These are phyloP conservation scores for Drosophila testacea DNA, from an alignment of 2,888 invertebrate species.

Conservation along the genomic window DNA sequence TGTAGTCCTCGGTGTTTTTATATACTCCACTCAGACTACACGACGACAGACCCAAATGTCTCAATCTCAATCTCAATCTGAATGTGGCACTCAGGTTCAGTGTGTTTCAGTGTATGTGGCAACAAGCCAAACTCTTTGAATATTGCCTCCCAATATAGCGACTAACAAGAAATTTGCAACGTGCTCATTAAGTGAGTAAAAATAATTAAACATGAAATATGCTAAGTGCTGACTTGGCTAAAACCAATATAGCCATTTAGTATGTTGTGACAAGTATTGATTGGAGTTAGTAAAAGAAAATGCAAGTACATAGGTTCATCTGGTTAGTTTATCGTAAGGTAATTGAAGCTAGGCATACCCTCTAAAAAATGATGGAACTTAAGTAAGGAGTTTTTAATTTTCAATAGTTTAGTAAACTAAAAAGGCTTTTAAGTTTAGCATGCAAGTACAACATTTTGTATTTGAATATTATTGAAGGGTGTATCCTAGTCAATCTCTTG, in stretches of 20 bases:
- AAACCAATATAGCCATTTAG: constrained; percentile 11
- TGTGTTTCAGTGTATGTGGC: constrained; percentile 40
- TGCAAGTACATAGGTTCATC: constrained; percentile 5
- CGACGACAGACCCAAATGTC: constrained; percentile 36
- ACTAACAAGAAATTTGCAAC: constrained; percentile 45
- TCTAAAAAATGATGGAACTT: neutral
- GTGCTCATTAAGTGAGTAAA: constrained; percentile 65
- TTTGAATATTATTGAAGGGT: neutral
- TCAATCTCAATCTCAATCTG: constrained; percentile 33
- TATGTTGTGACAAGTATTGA: constrained; percentile 2
- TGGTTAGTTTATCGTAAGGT: constrained; percentile 1
- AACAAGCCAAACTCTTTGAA: constrained; percentile 39
- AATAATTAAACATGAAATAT: constrained; percentile 65
- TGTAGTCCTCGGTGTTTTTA: constrained; percentile 70
- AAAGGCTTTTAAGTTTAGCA: too few species aligned
- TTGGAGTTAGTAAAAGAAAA: constrained; percentile 17
- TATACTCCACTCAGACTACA: constrained; percentile 42
- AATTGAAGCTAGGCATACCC: neutral
- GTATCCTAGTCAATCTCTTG: neutral
- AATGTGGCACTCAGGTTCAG: constrained; percentile 31
- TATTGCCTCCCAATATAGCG: constrained; percentile 23
- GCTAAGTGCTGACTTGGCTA: constrained; percentile 53
- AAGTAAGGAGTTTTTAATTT: too few species aligned
- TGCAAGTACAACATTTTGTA: too few species aligned
- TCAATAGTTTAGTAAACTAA: too few species aligned